Percentiles rank a stretch among this genome's conserved stretches.
Evolutionary conservation across 2,888 invertebrate genomes (phyloP).

Genomic region (Tenthredo amoena): DNA sequence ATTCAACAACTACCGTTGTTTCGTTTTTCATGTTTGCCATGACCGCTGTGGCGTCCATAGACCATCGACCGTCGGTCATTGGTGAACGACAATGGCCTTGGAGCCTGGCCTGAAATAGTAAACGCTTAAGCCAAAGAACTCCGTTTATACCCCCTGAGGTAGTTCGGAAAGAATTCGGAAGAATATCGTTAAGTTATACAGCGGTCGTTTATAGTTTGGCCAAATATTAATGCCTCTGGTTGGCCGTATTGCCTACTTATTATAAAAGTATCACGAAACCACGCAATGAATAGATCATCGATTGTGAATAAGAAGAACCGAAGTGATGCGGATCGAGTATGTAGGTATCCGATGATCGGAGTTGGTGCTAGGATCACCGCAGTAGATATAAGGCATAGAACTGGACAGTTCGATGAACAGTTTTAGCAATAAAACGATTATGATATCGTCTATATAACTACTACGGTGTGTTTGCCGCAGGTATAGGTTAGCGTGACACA

Average conservation of each 20-base stretch:
- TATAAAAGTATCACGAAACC: conserved; percentile 23
- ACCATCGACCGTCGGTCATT: conserved; percentile 27
- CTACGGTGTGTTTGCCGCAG: background rate
- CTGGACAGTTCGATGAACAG: conserved; percentile 38
- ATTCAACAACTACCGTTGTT: conserved; percentile 51
- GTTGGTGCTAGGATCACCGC: background rate
- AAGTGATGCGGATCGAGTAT: background rate
- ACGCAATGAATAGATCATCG: background rate
- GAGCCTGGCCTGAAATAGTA: background rate
- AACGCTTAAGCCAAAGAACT: background rate
- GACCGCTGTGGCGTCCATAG: conserved; percentile 27
- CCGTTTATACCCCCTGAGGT: background rate
- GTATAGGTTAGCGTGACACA: conserved; percentile 24
- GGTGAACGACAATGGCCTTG: conserved; percentile 49
- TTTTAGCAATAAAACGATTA: conserved; percentile 51
- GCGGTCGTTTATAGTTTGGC: background rate
- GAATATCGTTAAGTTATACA: background rate
- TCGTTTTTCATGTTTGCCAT: conserved; percentile 29
- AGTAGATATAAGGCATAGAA: background rate
- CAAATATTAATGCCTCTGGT: background rate
- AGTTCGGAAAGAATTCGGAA: background rate
- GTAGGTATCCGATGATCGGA: background rate
- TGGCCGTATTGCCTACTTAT: conserved; percentile 40
- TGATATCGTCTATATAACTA: background rate
- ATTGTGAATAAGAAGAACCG: background rate